These are phyloP conservation scores for Lepus timidus DNA, from an alignment of 2,113 vertebrate species.

Conservation along the genomic window DNA sequence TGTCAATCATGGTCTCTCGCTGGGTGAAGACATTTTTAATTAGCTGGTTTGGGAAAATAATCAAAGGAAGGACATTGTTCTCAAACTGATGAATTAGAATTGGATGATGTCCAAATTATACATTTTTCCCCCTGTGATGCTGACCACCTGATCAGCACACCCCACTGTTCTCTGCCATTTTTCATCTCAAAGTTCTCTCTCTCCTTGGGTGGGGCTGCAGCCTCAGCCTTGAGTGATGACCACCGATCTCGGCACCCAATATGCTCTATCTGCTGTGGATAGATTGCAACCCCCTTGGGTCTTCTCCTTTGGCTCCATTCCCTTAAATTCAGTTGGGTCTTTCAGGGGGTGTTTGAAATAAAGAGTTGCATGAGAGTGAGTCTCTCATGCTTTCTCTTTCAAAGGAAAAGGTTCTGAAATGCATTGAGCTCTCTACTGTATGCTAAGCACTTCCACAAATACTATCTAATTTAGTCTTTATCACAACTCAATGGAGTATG, in stretches of 20 bases:
- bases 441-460: not conserved
- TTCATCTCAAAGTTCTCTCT: not conserved
- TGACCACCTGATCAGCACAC: not conserved
- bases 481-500: not conserved
- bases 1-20: conserved; percentile 73
- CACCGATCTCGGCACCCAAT: not conserved
- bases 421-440: not conserved
- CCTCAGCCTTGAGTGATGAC: not conserved
- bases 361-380: not conserved
- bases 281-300: not conserved
- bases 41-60: conserved; percentile 66
- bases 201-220: not conserved
- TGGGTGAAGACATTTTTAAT: conserved; percentile 69
- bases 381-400: not conserved
- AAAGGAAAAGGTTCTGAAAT: not conserved
- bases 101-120: not conserved
- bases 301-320: not conserved
- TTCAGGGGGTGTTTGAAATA: not conserved
- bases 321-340: not conserved
- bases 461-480: conserved; percentile 2
- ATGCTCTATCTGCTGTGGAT: not conserved
- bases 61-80: conserved; percentile 25
- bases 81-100: not conserved
- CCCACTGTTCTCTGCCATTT: not conserved
- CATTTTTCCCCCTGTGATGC: not conserved